Evolutionary conservation across 2,113 vertebrate genomes (phyloP).

Genomic region (Brachirus orientalis): DNA sequence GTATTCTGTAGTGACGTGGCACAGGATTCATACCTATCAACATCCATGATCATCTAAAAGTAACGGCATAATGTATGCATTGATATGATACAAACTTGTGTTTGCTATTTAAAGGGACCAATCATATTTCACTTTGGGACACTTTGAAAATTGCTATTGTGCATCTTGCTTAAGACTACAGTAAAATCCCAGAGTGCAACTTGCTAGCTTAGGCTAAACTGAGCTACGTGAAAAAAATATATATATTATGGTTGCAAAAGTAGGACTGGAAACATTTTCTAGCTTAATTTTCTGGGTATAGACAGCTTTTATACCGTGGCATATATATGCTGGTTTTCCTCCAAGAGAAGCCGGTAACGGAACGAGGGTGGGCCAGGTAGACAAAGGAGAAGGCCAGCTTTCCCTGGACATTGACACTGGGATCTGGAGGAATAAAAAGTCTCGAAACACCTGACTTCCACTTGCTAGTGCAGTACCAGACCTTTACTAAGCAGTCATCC

Average conservation of each 20-base stretch:
- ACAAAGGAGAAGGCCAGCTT: slow-evolving; percentile 93
- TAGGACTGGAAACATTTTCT: neutral
- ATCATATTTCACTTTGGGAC: too few species aligned
- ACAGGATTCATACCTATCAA: too few species aligned
- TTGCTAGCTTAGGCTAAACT: slow-evolving; percentile 1
- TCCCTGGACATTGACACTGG: slow-evolving; percentile 71
- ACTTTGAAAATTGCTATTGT: too few species aligned
- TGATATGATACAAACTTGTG: too few species aligned
- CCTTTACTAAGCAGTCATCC: slow-evolving; percentile 97
- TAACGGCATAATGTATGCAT: too few species aligned
- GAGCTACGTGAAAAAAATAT: neutral
- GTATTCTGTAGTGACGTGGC: too few species aligned
- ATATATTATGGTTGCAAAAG: neutral
- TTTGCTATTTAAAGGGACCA: too few species aligned
- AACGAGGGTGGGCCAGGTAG: slow-evolving; percentile 96
- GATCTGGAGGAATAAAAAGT: slow-evolving; percentile 83
- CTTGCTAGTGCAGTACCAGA: slow-evolving; percentile 93
- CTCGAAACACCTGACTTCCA: slow-evolving; percentile 87
- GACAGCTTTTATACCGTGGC: slow-evolving; percentile 84
- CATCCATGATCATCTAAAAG: too few species aligned
- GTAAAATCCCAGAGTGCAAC: too few species aligned
- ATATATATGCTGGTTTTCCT: slow-evolving; percentile 96
- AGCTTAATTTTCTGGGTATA: too few species aligned
- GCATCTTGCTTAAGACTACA: too few species aligned
- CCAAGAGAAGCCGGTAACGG: slow-evolving; percentile 97